These are phyloP conservation scores for Zaprionus camerounensis DNA, from an alignment of 1,140 invertebrate genomes.

Conservation along the genomic window DNA sequence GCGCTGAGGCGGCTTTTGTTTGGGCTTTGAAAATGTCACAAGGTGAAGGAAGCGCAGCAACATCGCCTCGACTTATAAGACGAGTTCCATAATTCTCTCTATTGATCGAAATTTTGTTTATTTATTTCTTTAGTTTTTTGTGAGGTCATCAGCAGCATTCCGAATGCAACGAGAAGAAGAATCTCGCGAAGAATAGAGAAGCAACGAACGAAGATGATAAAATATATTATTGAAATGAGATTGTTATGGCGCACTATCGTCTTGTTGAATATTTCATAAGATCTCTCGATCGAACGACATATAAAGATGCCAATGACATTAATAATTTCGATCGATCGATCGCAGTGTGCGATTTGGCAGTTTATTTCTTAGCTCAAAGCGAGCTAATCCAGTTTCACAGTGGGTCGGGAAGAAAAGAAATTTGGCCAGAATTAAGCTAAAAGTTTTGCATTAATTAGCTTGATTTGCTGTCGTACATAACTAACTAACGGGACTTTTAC, in stretches of 20 bases:
- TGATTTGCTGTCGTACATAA: not conserved
- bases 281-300: constrained; percentile 4
- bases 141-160: constrained; percentile 68
- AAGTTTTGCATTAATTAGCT: constrained; percentile 24
- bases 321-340: constrained; percentile 18
- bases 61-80: constrained; percentile 10
- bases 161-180: constrained; percentile 53
- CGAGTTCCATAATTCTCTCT: constrained; percentile 39
- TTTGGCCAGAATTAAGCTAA: not conserved
- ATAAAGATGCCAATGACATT: constrained; percentile 64
- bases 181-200: constrained; percentile 17
- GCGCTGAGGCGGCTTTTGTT: constrained; percentile 39
- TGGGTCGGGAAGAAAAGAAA: not conserved
- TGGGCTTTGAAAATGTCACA: constrained; percentile 52
- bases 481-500: not conserved
- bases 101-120: constrained; percentile 37
- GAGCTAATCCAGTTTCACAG: constrained; percentile 1
- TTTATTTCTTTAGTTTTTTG: constrained; percentile 26
- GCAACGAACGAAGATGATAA: constrained; percentile 27
- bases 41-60: constrained; percentile 42
- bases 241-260: constrained; percentile 25
- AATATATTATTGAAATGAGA: constrained; percentile 53
- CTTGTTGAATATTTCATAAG: constrained; percentile 57
- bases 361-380: not conserved
- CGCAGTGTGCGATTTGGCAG: constrained; percentile 4